Percentiles rank a stretch among this genome's conserved stretches.
Conservation (phyloP, 2,888 invertebrate genomes). For the Nemapogon koenigi region DNA sequence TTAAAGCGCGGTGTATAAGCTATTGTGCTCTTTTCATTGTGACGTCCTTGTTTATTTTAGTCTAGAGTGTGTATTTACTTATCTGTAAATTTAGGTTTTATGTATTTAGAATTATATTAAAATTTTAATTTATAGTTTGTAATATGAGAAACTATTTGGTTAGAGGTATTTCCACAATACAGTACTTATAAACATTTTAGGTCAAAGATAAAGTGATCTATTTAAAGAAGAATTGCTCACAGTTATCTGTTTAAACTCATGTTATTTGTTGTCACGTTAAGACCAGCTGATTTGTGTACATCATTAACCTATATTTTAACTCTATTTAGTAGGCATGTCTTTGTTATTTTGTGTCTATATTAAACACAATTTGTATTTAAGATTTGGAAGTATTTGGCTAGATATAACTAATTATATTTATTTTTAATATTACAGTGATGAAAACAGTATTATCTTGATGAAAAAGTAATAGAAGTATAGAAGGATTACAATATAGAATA, state of each 20-base stretch:
- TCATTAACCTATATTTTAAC: conserved; percentile 5
- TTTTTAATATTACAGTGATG: neutral
- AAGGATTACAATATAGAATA: neutral
- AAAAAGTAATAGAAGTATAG: neutral
- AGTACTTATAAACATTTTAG: too few species aligned
- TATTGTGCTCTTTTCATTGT: too few species aligned
- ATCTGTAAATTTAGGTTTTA: too few species aligned
- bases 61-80: too few species aligned
- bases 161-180: too few species aligned
- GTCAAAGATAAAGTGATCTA: conserved; percentile 24
- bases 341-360: neutral
- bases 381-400: neutral
- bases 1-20: too few species aligned
- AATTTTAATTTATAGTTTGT: too few species aligned
- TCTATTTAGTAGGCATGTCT: too few species aligned
- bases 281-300: neutral
- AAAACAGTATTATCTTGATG: neutral
- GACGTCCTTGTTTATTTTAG: too few species aligned
- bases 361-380: neutral
- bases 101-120: too few species aligned
- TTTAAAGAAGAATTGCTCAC: conserved; percentile 19
- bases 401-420: neutral
- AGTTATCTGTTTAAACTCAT: conserved; percentile 14
- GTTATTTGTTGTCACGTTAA: conserved; percentile 2
- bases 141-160: too few species aligned